Percentiles rank a stretch among this genome's conserved stretches.
Evolutionary conservation across 1,140 invertebrate species (phyloP).

Genomic region (honey bee (Apis mellifera)): Amel_HAv3.1 CM009933.2:11071501-11072000

Average conservation of each 20-base stretch:
- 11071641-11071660: slow-evolving; percentile 47
- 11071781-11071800: slow-evolving; percentile 58
- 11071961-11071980: slow-evolving; percentile 65
- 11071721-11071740: slow-evolving; percentile 82
- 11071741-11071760: slow-evolving; percentile 81
- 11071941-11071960: slow-evolving; percentile 61
- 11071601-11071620: slow-evolving; percentile 61
- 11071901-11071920: slow-evolving; percentile 47
- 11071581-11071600: slow-evolving; percentile 52
- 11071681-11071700: slow-evolving; percentile 57
- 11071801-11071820: slow-evolving; percentile 43
- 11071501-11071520: slow-evolving; percentile 71
- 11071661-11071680: slow-evolving; percentile 50
- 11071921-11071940: slow-evolving; percentile 47
- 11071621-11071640: slow-evolving; percentile 50
- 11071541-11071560: slow-evolving; percentile 58
- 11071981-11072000: slow-evolving; percentile 45
- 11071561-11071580: slow-evolving; percentile 46
- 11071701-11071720: slow-evolving; percentile 63
- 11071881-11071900: slow-evolving; percentile 50
- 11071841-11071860: slow-evolving; percentile 44
- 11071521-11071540: slow-evolving; percentile 67
- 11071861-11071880: slow-evolving; percentile 43
- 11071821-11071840: slow-evolving; percentile 42
- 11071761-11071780: slow-evolving; percentile 53